Conservation (phyloP, 2,113 vertebrate species). For the Dinomys branickii region DNA sequence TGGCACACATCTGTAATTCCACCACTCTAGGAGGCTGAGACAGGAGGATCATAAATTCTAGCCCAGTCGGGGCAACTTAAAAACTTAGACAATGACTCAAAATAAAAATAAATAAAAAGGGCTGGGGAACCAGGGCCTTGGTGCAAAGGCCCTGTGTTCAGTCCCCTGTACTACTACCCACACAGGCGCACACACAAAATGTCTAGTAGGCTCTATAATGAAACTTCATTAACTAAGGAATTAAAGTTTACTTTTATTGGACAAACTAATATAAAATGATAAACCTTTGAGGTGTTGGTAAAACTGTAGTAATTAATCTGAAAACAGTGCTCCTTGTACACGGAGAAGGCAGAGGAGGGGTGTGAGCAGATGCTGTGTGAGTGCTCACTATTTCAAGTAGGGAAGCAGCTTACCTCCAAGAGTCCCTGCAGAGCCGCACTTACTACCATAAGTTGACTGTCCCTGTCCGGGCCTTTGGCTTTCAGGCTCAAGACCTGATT, state of each 20-base stretch:
- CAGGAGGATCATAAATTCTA: background rate
- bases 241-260: background rate
- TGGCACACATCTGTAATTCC: background rate
- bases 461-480: background rate
- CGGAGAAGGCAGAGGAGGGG: background rate
- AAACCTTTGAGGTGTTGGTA: background rate
- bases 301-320: slow-evolving; percentile 8
- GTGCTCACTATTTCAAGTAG: background rate
- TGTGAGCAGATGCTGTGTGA: background rate
- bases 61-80: background rate
- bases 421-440: background rate
- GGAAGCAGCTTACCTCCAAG: background rate
- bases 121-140: background rate
- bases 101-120: background rate
- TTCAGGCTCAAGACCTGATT: background rate
- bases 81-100: background rate
- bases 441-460: background rate
- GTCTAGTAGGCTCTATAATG: background rate
- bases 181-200: background rate
- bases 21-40: background rate
- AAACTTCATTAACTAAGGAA: background rate
- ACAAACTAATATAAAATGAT: background rate
- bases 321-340: background rate
- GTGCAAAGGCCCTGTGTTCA: background rate
- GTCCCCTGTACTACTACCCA: background rate